phyloP scores from a whole-genome alignment of 2,113 vertebrate genomes.

The Andinoacara biseriatus region DNA sequence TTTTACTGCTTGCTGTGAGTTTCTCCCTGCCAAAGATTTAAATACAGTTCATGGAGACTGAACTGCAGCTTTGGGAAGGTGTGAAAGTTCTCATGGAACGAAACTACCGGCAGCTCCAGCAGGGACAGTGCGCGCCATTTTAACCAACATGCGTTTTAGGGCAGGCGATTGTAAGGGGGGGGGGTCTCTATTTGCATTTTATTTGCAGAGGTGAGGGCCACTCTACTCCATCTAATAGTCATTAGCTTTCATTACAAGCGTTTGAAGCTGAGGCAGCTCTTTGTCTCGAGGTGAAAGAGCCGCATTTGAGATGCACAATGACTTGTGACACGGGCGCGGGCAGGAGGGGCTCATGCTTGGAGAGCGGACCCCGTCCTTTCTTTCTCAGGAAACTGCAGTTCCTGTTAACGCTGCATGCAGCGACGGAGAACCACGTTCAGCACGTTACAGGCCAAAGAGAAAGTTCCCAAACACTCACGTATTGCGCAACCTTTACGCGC shows the following conservation, averaged over 20 bases:
- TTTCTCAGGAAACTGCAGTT: constrained; percentile 83
- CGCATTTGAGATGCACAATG: constrained; percentile 83
- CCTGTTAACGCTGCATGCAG: constrained; percentile 58
- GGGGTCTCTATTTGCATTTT: constrained; percentile 79
- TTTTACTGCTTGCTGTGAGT: background rate
- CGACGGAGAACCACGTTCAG: background rate
- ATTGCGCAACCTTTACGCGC: constrained; percentile 27
- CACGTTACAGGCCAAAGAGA: background rate
- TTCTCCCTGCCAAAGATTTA: background rate
- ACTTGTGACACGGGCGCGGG: constrained; percentile 82
- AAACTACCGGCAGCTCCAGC: constrained; percentile 36
- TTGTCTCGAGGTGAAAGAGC: constrained; percentile 82
- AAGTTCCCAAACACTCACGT: background rate
- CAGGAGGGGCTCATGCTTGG: constrained; percentile 76
- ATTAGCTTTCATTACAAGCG: constrained; percentile 93
- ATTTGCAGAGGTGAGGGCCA: constrained; percentile 78
- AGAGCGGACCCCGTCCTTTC: constrained; percentile 61
- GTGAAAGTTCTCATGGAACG: constrained; percentile 77
- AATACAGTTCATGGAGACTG: background rate
- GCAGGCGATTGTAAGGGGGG: constrained; percentile 72
- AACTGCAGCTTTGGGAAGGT: constrained; percentile 51
- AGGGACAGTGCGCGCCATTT: constrained; percentile 61
- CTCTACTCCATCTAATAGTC: constrained; percentile 88
- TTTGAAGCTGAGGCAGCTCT: constrained; percentile 87
- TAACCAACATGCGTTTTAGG: constrained; percentile 75